A percentile compares a stretch with the other conserved stretches of the same genome.
Evolutionary conservation across 2,888 invertebrate genomes (phyloP).

Genomic region (Micoletzkya japonica): DNA sequence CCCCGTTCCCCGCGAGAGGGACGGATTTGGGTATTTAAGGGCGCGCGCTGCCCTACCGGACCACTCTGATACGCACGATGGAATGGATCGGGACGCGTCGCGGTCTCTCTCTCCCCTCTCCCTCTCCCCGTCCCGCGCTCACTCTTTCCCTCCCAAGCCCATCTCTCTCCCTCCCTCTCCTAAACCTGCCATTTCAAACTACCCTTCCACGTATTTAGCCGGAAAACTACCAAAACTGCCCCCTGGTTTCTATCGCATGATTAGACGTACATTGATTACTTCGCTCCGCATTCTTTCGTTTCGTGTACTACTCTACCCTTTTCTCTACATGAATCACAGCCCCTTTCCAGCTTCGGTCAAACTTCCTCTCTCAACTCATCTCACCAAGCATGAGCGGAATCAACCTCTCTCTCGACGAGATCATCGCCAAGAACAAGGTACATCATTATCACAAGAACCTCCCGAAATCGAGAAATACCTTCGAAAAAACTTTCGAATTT

Average conservation of each 20-base stretch:
- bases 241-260: background rate
- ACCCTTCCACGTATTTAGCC: slow-evolving; percentile 6
- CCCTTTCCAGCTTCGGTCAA: background rate
- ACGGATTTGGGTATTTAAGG: no score
- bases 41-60: no score
- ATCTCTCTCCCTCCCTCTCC: background rate
- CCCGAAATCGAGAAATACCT: background rate
- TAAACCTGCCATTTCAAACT: background rate
- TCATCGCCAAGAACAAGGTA: slow-evolving; percentile 20
- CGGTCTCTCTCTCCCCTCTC: no score
- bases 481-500: background rate
- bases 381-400: background rate
- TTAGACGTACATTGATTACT: no score
- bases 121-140: no score
- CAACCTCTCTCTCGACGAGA: slow-evolving; percentile 27
- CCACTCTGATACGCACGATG: no score
- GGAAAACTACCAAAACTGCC: background rate
- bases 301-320: background rate
- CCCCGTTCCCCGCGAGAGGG: no score
- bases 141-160: no score
- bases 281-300: no score
- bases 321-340: background rate
- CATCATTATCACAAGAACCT: background rate
- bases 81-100: no score
- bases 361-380: background rate